phyloP scores from a whole-genome alignment of 2,888 invertebrate genomes.

The Drosophila planitibia region DNA sequence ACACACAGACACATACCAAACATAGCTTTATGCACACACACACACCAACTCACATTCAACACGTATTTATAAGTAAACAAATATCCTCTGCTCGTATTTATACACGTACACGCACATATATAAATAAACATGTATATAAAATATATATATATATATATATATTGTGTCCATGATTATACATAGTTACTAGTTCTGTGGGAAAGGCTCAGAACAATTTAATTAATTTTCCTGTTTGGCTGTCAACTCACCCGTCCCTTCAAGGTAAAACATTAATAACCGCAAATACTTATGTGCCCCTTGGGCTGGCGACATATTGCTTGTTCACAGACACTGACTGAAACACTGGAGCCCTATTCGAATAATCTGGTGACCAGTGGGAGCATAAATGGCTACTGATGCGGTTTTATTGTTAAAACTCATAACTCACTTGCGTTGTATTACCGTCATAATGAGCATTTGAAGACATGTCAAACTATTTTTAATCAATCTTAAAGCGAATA shows the following conservation, averaged over 20 bases:
- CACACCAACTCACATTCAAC: constrained; percentile 4
- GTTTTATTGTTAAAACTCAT: neutral
- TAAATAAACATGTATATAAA: neutral
- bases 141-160: neutral
- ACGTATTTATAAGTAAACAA: constrained; percentile 37
- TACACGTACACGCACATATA: neutral
- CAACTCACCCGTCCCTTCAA: neutral
- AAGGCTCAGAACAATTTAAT: constrained; percentile 41
- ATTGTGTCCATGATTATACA: neutral
- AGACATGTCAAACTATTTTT: neutral
- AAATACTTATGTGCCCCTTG: constrained; percentile 5
- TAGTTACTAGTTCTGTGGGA: neutral
- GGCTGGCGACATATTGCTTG: neutral
- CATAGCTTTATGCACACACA: too few relatives aligned
- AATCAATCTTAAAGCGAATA: too few relatives aligned
- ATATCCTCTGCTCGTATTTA: constrained; percentile 11
- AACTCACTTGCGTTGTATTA: neutral
- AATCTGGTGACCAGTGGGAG: neutral
- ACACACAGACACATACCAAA: neutral
- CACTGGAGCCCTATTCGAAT: neutral
- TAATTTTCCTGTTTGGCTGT: constrained; percentile 33
- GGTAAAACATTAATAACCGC: constrained; percentile 14
- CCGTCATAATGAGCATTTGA: neutral
- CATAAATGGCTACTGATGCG: neutral
- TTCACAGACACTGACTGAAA: neutral